Evolutionary conservation across 2,888 invertebrate genomes (phyloP).

Genomic region (Prostheceraeus crozeri): DNA sequence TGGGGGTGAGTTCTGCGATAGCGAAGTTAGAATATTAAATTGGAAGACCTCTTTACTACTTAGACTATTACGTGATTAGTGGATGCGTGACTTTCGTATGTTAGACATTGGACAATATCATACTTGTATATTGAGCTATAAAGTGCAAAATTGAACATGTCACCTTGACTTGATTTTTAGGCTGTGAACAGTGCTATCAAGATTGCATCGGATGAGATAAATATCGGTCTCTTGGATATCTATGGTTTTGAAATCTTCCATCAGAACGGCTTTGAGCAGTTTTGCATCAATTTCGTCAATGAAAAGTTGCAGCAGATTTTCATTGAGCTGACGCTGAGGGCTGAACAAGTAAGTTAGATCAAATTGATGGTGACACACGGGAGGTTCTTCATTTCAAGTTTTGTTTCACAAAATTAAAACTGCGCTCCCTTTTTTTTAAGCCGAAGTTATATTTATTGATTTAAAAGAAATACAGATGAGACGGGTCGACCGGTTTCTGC

Average conservation of each 20-base stretch:
- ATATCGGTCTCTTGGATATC: conserved; percentile 65
- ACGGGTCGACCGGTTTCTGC: too few species aligned
- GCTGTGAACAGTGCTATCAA: conserved; percentile 64
- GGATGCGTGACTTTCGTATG: too few species aligned
- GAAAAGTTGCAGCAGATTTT: conserved; percentile 69
- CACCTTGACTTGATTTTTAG: conserved; percentile 56
- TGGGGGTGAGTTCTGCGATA: conserved; percentile 50
- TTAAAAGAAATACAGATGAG: too few species aligned
- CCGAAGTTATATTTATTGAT: too few species aligned
- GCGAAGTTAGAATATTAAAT: neutral
- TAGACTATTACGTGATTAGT: too few species aligned
- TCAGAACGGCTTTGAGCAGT: conserved; percentile 67
- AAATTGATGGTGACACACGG: too few species aligned
- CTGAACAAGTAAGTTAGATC: conserved; percentile 64
- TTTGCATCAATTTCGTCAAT: conserved; percentile 68
- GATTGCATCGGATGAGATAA: conserved; percentile 58
- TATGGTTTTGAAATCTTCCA: conserved; percentile 68
- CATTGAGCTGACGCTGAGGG: conserved; percentile 65
- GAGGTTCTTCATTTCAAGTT: too few species aligned
- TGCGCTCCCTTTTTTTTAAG: too few species aligned
- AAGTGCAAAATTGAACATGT: too few species aligned
- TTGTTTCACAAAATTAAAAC: too few species aligned
- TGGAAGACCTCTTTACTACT: too few species aligned
- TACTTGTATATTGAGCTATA: neutral
- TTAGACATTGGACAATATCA: neutral